Conservation (phyloP, 2,797 vertebrate species). For the Cephalopachus bancanus region DNA sequence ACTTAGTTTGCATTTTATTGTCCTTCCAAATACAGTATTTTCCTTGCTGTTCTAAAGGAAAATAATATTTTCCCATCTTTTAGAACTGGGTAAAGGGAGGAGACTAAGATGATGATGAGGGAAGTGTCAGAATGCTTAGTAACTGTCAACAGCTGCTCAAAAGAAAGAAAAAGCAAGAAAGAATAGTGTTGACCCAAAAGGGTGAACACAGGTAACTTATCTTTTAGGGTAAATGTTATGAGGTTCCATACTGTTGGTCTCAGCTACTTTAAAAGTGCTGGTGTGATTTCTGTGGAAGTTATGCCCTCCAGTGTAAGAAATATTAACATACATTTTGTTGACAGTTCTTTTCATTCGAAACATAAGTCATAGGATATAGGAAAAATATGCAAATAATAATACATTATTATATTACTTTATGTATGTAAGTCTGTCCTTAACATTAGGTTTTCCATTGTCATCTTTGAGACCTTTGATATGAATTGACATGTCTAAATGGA, state of each 20-base stretch:
- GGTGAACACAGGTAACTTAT: not conserved
- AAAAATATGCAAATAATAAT: conserved; percentile 7
- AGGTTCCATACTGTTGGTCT: not conserved
- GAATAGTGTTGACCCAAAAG: not conserved
- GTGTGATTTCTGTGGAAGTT: not conserved
- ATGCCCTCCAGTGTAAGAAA: not conserved
- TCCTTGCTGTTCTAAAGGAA: not conserved
- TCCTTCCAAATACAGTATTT: not conserved
- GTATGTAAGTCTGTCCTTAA: conserved; percentile 30
- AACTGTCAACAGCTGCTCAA: not conserved
- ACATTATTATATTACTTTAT: conserved; percentile 19
- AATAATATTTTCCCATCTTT: conserved; percentile 10
- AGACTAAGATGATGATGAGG: not conserved
- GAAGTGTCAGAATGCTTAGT: not conserved
- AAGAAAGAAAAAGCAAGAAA: not conserved
- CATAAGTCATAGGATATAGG: not conserved
- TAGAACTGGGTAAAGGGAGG: conserved; percentile 6
- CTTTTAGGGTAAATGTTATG: not conserved
- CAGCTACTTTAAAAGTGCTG: not conserved
- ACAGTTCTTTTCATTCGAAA: not conserved
- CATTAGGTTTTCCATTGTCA: not conserved
- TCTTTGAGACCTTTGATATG: not conserved
- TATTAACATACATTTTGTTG: not conserved
- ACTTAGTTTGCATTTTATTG: not conserved
- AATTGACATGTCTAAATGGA: not conserved